Conservation (phyloP, 2,888 invertebrate species). For the Agrotis ipsilon region DNA sequence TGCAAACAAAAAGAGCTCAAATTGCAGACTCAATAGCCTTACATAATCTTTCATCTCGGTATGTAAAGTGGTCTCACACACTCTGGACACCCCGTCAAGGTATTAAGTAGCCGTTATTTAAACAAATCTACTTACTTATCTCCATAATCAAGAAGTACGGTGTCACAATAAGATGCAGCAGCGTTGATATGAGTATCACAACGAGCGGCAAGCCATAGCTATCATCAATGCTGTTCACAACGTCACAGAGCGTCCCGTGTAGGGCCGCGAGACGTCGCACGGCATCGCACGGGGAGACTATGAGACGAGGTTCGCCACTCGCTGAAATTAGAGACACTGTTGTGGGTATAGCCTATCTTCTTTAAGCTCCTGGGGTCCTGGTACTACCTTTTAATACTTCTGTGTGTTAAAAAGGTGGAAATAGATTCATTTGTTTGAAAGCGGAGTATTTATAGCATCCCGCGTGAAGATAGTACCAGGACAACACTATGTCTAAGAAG, state of each 20-base stretch:
- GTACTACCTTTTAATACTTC: too few relatives aligned
- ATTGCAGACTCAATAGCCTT: too few relatives aligned
- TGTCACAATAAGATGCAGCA: constrained; percentile 92
- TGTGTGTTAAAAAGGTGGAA: neutral
- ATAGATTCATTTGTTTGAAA: too few relatives aligned
- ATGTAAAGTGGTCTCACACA: too few relatives aligned
- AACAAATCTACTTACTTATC: constrained; percentile 79
- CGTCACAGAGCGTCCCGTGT: constrained; percentile 89
- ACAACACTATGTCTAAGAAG: too few relatives aligned
- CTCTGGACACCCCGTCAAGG: too few relatives aligned
- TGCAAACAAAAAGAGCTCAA: too few relatives aligned
- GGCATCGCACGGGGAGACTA: constrained; percentile 82
- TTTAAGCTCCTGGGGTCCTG: neutral
- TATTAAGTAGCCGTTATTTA: too few relatives aligned
- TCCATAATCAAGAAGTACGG: constrained; percentile 92
- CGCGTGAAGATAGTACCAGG: constrained; percentile 1
- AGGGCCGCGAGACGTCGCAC: constrained; percentile 88
- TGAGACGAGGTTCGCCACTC: constrained; percentile 78
- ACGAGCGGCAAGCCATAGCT: constrained; percentile 90
- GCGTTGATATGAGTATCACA: constrained; percentile 89
- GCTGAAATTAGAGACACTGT: constrained; percentile 71
- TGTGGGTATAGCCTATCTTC: constrained; percentile 13
- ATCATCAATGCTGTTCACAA: constrained; percentile 86
- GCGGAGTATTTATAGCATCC: too few relatives aligned
- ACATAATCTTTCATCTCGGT: too few relatives aligned